Evolutionary conservation across 2,113 vertebrate species (phyloP).

Genomic region (Thinocorus orbignyianus): DNA sequence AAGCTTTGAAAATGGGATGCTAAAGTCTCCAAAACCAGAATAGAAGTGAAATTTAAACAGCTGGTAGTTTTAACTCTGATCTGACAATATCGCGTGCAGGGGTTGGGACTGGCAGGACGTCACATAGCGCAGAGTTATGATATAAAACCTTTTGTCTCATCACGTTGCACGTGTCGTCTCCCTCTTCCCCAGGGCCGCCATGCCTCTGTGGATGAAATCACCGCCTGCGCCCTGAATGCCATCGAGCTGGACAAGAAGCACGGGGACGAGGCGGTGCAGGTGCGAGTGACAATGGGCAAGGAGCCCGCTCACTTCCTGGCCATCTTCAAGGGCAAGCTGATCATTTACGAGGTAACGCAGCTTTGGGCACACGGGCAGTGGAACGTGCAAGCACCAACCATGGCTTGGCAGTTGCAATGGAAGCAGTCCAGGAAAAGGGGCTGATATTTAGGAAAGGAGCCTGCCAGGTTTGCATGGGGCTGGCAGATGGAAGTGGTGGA

Average conservation of each 20-base stretch:
- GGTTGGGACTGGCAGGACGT: background rate
- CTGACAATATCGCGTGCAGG: rapidly evolving
- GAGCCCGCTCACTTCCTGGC: conserved; percentile 89
- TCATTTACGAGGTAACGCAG: conserved; percentile 83
- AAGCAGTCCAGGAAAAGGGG: background rate
- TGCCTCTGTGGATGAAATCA: conserved; percentile 85
- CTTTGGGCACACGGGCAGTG: rapidly evolving
- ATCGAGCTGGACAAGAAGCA: conserved; percentile 82
- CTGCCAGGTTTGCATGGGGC: background rate
- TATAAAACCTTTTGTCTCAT: background rate
- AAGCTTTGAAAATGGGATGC: background rate
- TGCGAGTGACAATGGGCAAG: conserved; percentile 90
- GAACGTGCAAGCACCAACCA: rapidly evolving
- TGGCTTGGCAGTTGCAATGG: background rate
- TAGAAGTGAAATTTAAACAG: background rate
- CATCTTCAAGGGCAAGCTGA: conserved; percentile 87
- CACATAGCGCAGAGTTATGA: background rate
- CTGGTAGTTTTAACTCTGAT: background rate
- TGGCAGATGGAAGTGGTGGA: background rate
- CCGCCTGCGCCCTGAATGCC: conserved; percentile 86
- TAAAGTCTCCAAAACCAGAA: background rate
- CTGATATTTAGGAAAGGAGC: background rate
- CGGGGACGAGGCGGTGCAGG: conserved; percentile 85
- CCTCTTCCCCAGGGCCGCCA: conserved; percentile 80
- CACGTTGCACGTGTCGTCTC: rapidly evolving